These are phyloP conservation scores for Agonopterix subpropinquella DNA, from an alignment of 2,888 invertebrate genomes.

Conservation along the genomic window DNA sequence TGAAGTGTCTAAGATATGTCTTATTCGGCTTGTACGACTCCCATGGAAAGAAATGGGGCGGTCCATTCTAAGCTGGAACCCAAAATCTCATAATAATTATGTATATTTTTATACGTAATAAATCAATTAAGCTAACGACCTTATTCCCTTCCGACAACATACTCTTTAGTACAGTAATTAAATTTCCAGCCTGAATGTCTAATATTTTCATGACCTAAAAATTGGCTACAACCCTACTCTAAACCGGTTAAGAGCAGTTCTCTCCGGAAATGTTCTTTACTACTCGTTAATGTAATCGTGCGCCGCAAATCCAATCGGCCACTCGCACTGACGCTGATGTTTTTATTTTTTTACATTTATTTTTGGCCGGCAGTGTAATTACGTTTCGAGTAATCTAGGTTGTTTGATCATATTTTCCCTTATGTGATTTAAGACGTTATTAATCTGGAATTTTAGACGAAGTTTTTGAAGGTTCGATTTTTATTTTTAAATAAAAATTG, in stretches of 20 bases:
- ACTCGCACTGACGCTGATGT: slow-evolving; percentile 15
- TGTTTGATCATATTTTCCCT: background rate
- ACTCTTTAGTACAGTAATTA: too few species aligned
- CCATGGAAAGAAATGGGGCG: too few species aligned
- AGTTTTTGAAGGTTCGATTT: too few species aligned
- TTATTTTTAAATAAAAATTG: too few species aligned
- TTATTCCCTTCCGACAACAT: background rate
- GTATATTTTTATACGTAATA: background rate
- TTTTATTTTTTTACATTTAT: slow-evolving; percentile 7
- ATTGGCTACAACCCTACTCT: slow-evolving; percentile 16
- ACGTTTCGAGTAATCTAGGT: background rate
- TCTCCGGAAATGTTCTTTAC: slow-evolving; percentile 54
- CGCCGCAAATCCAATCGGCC: slow-evolving; percentile 51
- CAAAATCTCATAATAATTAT: background rate
- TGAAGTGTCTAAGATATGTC: too few species aligned
- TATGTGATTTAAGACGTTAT: too few species aligned
- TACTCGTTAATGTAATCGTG: slow-evolving; percentile 60
- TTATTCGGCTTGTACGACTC: too few species aligned
- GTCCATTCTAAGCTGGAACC: background rate
- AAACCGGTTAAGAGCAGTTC: slow-evolving; percentile 54
- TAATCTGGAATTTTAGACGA: too few species aligned
- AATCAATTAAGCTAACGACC: background rate
- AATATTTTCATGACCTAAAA: background rate
- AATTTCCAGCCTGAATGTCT: background rate
- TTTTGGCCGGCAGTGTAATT: background rate